These are phyloP conservation scores for Aethina tumida DNA, from an alignment of 1,140 invertebrate species.

Conservation along the genomic window DNA sequence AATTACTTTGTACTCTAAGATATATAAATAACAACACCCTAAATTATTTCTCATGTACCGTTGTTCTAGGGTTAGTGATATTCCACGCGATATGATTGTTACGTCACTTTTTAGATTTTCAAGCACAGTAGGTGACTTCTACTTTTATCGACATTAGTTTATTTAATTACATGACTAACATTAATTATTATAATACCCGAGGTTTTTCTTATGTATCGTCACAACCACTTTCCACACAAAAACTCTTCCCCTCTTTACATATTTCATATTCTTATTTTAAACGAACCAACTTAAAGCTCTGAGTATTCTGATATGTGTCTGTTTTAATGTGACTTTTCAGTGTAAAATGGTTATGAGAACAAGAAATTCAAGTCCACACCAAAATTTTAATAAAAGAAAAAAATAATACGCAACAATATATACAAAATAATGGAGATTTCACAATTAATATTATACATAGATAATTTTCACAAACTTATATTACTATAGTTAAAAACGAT, in stretches of 20 bases:
- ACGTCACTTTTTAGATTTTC: slow-evolving; percentile 19
- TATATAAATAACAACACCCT: slow-evolving; percentile 15
- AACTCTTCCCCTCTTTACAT: background rate
- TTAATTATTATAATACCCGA: slow-evolving; percentile 14
- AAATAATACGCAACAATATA: slow-evolving; percentile 12
- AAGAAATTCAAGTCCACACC: slow-evolving; percentile 10
- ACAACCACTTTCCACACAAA: background rate
- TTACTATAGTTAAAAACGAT: too few relatives aligned
- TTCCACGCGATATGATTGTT: slow-evolving; percentile 25
- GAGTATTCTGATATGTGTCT: background rate
- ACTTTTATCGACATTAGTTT: slow-evolving; percentile 16
- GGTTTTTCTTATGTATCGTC: slow-evolving; percentile 1
- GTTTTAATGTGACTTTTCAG: background rate
- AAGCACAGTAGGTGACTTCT: slow-evolving; percentile 9
- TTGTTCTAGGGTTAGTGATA: too few relatives aligned
- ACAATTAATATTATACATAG: slow-evolving; percentile 7
- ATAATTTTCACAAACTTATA: too few relatives aligned
- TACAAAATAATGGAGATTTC: slow-evolving; percentile 8
- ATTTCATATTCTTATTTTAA: background rate
- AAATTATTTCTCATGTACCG: too few relatives aligned
- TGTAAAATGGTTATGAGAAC: background rate
- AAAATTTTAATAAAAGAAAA: slow-evolving; percentile 14
- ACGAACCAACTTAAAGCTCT: background rate
- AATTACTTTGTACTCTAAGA: slow-evolving; percentile 24
- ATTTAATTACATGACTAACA: slow-evolving; percentile 11